Percentiles rank a stretch among this genome's conserved stretches.
Conservation (phyloP, 2,113 vertebrate genomes). For the Erythrocercus mccallii region DNA sequence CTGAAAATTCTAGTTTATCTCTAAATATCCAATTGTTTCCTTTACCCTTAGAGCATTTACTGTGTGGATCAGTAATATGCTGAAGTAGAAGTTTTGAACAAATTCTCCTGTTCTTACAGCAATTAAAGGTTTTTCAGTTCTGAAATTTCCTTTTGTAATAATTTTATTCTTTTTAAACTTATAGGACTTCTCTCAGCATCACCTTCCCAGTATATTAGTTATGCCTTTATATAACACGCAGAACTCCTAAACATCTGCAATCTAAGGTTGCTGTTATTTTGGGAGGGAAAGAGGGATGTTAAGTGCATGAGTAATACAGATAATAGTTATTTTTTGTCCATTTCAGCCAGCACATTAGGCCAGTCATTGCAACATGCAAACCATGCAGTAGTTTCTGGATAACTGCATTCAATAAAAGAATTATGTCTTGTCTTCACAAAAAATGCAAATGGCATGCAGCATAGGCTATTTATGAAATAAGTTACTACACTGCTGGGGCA, state of each 20-base stretch:
- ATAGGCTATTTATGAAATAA: neutral
- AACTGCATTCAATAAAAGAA: neutral
- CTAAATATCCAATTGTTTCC: neutral
- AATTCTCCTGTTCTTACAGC: neutral
- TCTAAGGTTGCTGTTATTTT: neutral
- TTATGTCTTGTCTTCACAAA: neutral
- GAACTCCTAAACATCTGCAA: neutral
- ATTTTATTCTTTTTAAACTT: neutral
- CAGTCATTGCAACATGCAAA: neutral
- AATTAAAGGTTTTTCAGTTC: neutral
- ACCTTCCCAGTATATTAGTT: neutral
- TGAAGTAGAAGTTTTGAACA: neutral
- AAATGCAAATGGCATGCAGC: neutral
- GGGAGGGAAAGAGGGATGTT: neutral
- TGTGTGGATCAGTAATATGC: neutral
- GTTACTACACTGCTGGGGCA: neutral
- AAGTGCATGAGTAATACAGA: neutral
- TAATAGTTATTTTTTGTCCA: neutral
- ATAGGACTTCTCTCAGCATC: neutral
- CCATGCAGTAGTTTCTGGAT: neutral
- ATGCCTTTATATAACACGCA: neutral
- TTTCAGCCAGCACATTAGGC: neutral
- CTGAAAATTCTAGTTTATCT: neutral
- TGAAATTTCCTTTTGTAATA: neutral
- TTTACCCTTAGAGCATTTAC: neutral